Conservation (phyloP, 2,797 vertebrate species). For the Falco novaeseelandiae region DNA sequence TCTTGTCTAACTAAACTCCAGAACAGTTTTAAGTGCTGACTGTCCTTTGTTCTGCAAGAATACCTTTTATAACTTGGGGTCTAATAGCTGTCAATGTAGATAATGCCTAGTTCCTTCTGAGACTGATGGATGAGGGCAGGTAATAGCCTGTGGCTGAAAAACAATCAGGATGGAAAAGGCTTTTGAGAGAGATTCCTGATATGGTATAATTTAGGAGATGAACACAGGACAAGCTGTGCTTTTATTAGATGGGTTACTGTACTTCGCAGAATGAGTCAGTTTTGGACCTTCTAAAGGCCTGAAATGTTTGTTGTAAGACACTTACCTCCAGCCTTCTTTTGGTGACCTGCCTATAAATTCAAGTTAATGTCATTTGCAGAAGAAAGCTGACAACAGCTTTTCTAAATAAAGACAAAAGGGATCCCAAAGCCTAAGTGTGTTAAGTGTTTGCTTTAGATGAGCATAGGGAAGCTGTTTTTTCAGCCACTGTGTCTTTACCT, state of each 20-base stretch:
- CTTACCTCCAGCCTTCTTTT: neutral
- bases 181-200: neutral
- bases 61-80: neutral
- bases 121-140: neutral
- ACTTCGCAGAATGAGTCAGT: neutral
- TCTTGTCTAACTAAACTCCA: neutral
- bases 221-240: neutral
- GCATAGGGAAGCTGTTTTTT: constrained; percentile 29
- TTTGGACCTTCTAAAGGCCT: neutral
- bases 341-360: constrained; percentile 32
- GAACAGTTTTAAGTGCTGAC: neutral
- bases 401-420: constrained; percentile 47
- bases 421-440: neutral
- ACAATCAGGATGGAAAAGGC: neutral
- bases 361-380: constrained; percentile 44
- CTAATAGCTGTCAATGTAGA: neutral
- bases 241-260: neutral
- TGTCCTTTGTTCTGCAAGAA: neutral
- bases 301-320: neutral
- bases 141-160: neutral
- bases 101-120: neutral
- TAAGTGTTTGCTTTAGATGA: constrained; percentile 70
- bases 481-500: constrained; percentile 54
- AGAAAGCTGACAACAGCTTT: constrained; percentile 30
- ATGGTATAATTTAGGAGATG: neutral